Base-by-base conservation (phyloP, 1,140 invertebrate species). In the Plodia interpunctella region DNA sequence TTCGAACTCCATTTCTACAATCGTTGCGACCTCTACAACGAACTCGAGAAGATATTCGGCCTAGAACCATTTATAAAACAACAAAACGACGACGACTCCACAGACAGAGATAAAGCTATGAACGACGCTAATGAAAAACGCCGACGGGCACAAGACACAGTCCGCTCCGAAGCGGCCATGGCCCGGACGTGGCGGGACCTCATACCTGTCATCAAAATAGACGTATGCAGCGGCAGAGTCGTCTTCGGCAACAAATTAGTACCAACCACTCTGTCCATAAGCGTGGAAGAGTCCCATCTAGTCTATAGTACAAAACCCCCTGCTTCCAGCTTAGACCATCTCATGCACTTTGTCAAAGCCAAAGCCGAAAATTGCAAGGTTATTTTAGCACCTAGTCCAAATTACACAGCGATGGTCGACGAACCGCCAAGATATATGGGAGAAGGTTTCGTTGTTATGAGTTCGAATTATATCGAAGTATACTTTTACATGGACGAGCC, bases 401-500 rank as follows among this genome's bases (percentile, higher is more conserved):
- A 98, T 78, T 99, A 98, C 82, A 97, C 94, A 1, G 97, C 97
- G 2, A 93, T 97, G 90, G 93, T 95, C 2, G 98, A 99, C 90
- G 98, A 99, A 76, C 98, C 98, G 3, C 98, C 98, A 1, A 86
- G 98, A 32, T 98, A 96, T 69, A 99, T 99, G 98, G 98, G 97
- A 17, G 97, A 99, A 91, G 98, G 98, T 3, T 99, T 99, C 90
- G 98, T 98, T 8, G 93, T 99, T 8, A 93, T 99, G 87, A 98
- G 97, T 79, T 97, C 97, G 3, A 98, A 98, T 83, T 94, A 96
- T 76, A 95, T 99, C 64, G 96, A 98, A 79, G 90, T 98, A 20
- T 98, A 99, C 86, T 98, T 97, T 83, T 98, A 98, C 74, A 97
- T 98, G 95, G 98, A 99, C 88, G 97, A 98, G 87, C 94, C 97